These are phyloP conservation scores for Eunapius fragilis DNA, from an alignment of 37 sponge, comb jelly and placozoan species.

Conservation along the genomic window DNA sequence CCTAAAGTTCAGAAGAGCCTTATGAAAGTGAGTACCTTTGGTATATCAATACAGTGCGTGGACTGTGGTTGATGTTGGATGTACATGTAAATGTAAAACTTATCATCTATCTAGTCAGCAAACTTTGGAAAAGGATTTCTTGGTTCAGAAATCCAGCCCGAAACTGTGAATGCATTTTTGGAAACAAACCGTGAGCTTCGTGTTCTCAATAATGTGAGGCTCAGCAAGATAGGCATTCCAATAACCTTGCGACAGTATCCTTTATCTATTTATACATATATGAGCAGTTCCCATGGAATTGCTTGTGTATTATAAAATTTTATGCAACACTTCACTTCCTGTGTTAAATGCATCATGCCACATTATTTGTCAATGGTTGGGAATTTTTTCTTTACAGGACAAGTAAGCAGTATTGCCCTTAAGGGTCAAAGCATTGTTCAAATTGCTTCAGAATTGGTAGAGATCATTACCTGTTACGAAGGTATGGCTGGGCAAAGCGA, in stretches of 20 bases:
- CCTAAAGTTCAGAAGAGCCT: conserved; percentile 84
- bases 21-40: conserved; percentile 56
- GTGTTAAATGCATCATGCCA: too few species aligned
- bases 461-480: too few species aligned
- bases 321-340: too few species aligned
- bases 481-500: too few species aligned
- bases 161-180: conserved; percentile 64
- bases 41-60: not conserved
- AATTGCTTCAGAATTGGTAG: too few species aligned
- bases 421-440: too few species aligned
- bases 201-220: conserved; percentile 86
- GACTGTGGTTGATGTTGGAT: not conserved
- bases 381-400: too few species aligned
- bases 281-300: not conserved
- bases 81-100: not conserved
- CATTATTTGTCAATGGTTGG: too few species aligned
- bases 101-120: conserved; percentile 35
- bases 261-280: not conserved
- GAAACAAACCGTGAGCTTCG: conserved; percentile 73
- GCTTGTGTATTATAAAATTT: too few species aligned
- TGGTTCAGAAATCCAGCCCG: conserved; percentile 61
- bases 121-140: conserved; percentile 83
- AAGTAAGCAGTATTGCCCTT: too few species aligned
- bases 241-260: conserved; percentile 90
- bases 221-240: conserved; percentile 77